Conservation (phyloP, 2,113 vertebrate species). For the Galbula dea region DNA sequence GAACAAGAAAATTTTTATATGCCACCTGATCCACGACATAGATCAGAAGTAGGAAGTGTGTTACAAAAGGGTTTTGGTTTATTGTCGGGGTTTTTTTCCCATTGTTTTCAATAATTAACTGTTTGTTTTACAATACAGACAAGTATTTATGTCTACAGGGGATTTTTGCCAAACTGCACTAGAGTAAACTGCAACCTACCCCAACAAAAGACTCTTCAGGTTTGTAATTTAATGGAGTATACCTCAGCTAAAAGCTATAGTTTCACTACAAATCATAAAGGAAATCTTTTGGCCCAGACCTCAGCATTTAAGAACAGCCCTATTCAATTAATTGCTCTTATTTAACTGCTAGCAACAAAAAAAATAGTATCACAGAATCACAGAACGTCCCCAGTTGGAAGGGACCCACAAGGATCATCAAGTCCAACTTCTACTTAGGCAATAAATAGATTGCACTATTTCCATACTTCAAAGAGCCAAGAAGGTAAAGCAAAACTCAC, state of each 20-base stretch:
- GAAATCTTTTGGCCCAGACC: not conserved
- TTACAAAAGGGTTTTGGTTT: not conserved
- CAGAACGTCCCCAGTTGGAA: too few relatives aligned
- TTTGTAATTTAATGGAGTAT: not conserved
- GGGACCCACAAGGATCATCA: too few relatives aligned
- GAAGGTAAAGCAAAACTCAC: not conserved
- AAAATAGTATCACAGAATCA: too few relatives aligned
- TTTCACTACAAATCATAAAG: not conserved
- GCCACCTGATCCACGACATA: conserved; percentile 9
- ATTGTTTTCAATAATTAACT: conserved; percentile 29
- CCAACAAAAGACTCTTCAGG: not conserved
- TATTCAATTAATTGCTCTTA: not conserved
- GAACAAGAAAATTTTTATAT: conserved; percentile 25
- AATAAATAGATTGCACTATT: not conserved
- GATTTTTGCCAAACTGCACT: not conserved
- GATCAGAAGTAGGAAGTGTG: conserved; percentile 27
- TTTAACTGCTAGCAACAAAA: not conserved
- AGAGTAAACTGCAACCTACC: not conserved
- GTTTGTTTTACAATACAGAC: not conserved
- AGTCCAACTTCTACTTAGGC: too few relatives aligned
- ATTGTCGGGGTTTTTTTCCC: not conserved
- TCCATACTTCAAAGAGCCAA: not conserved
- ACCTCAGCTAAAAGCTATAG: not conserved
- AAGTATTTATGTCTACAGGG: not conserved
- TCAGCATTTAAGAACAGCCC: not conserved